phyloP scores from a whole-genome alignment of 2,797 vertebrate genomes.

The Lacerta agilis region DNA sequence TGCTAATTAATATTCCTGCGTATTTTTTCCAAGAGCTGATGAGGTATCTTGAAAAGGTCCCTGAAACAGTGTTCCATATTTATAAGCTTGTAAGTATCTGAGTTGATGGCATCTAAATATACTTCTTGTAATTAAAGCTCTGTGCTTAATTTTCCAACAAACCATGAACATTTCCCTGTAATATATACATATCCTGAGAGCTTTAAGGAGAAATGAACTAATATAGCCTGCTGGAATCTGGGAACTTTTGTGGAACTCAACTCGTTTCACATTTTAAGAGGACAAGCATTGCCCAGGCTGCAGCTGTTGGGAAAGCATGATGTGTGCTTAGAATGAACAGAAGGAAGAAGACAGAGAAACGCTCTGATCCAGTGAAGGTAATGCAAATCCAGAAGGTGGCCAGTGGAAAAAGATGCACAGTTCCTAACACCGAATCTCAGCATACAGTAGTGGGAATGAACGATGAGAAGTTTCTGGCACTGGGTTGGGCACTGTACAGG shows the following conservation, averaged over 20 bases:
- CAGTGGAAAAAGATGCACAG: neutral
- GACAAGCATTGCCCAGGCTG: neutral
- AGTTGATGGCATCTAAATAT: constrained; percentile 61
- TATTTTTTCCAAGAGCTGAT: constrained; percentile 70
- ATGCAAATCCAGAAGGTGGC: neutral
- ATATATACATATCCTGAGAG: neutral
- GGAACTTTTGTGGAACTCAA: neutral
- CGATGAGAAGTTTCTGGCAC: neutral
- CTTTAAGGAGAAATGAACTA: constrained; percentile 21
- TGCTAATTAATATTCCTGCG: constrained; percentile 72
- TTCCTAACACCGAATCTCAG: neutral
- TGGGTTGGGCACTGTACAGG: neutral
- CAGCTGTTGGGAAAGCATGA: neutral
- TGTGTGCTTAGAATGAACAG: neutral
- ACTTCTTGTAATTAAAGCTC: constrained; percentile 58
- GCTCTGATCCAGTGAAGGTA: neutral
- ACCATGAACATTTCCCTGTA: neutral
- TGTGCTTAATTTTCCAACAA: constrained; percentile 34
- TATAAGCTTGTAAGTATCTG: constrained; percentile 65
- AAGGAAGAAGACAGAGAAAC: neutral
- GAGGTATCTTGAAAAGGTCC: constrained; percentile 61
- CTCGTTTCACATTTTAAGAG: neutral
- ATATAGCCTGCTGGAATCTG: constrained; percentile 23
- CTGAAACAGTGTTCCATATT: constrained; percentile 68
- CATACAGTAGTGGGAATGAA: neutral